Percentiles rank a stretch among this genome's conserved stretches.
Evolutionary conservation across 2,888 invertebrate genomes (phyloP).

Genomic region (Venusia cambrica): DNA sequence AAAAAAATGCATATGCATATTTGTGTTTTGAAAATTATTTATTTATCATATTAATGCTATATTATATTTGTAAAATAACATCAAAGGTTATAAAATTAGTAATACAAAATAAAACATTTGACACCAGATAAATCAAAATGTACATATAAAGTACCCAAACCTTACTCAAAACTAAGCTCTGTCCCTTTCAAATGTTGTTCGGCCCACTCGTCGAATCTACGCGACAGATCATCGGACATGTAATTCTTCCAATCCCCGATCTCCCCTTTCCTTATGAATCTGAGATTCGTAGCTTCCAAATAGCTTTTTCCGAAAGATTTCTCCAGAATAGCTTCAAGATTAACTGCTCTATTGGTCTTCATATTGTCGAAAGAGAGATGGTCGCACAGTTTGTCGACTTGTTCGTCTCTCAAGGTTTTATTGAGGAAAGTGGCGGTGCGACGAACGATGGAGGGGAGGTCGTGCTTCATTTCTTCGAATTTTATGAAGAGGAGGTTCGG

Average conservation of each 20-base stretch:
- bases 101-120: not conserved
- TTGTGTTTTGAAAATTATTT: too few relatives aligned
- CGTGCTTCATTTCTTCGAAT: conserved; percentile 91
- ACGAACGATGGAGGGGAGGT: conserved; percentile 84
- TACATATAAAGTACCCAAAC: too few relatives aligned
- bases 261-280: conserved; percentile 88
- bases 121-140: not conserved
- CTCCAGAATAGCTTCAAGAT: conserved; percentile 84
- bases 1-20: too few relatives aligned
- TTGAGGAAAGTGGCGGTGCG: conserved; percentile 87
- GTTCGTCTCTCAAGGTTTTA: conserved; percentile 83
- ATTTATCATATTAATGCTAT: too few relatives aligned
- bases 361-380: conserved; percentile 91
- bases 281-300: conserved; percentile 71
- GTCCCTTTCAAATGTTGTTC: conserved; percentile 82
- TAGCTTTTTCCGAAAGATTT: conserved; percentile 72
- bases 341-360: conserved; percentile 90
- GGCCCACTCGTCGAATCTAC: conserved; percentile 87
- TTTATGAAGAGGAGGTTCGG: conserved; percentile 88
- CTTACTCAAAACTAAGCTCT: conserved; percentile 81
- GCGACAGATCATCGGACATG: conserved; percentile 86
- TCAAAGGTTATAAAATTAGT: not conserved
- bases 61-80: too few relatives aligned
- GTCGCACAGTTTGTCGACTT: conserved; percentile 84
- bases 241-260: conserved; percentile 91